phyloP scores from a whole-genome alignment of 2,888 invertebrate genomes.

The Nysson spinosus region DNA sequence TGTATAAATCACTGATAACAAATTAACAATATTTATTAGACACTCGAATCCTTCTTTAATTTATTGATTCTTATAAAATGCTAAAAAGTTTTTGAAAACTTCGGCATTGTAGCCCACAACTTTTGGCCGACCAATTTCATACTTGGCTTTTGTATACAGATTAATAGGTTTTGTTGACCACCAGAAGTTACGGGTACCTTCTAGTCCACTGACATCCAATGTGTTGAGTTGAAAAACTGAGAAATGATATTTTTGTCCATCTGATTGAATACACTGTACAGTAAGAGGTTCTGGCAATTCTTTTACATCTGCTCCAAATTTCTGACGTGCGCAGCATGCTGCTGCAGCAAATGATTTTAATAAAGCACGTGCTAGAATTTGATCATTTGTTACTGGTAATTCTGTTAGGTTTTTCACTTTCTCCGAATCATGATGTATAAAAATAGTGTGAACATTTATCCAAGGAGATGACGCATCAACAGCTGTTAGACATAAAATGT shows the following conservation, averaged over 20 bases:
- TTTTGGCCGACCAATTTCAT: slow-evolving; percentile 82
- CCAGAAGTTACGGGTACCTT: slow-evolving; percentile 87
- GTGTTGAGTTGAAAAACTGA: slow-evolving; percentile 91
- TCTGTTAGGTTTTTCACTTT: slow-evolving; percentile 85
- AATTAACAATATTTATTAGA: slow-evolving; percentile 6
- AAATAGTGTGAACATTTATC: slow-evolving; percentile 87
- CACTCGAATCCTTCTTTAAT: slow-evolving; percentile 7
- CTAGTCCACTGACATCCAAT: slow-evolving; percentile 81
- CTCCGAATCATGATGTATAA: slow-evolving; percentile 84
- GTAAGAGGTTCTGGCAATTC: slow-evolving; percentile 87
- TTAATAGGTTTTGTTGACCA: slow-evolving; percentile 84
- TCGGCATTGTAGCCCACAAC: slow-evolving; percentile 88
- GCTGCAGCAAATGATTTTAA: slow-evolving; percentile 88
- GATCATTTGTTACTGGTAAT: slow-evolving; percentile 82
- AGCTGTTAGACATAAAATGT: slow-evolving; percentile 75
- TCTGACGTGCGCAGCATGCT: slow-evolving; percentile 86
- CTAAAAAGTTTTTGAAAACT: slow-evolving; percentile 87
- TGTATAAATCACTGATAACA: background rate
- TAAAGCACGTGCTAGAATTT: slow-evolving; percentile 84
- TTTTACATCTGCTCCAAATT: slow-evolving; percentile 84
- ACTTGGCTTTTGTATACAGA: slow-evolving; percentile 83
- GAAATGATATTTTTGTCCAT: slow-evolving; percentile 88
- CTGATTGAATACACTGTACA: slow-evolving; percentile 90
- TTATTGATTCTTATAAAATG: slow-evolving; percentile 86
- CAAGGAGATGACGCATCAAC: slow-evolving; percentile 77